A percentile compares a stretch with the other conserved stretches of the same genome.
These are phyloP conservation scores for Chirona hameri DNA, from an alignment of 2,888 invertebrate species.

Conservation along the genomic window DNA sequence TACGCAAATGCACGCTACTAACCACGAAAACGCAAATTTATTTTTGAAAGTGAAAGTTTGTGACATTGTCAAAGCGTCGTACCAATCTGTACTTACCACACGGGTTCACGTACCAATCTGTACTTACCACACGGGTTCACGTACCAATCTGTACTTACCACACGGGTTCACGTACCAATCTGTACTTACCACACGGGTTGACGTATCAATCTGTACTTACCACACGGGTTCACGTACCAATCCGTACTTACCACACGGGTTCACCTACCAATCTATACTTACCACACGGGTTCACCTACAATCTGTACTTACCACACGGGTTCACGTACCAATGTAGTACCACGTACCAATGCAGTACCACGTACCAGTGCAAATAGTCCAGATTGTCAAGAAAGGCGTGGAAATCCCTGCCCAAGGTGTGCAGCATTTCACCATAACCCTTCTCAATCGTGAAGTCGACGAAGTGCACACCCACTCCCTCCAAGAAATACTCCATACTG, in stretches of 20 bases:
- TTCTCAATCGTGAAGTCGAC: constrained; percentile 32
- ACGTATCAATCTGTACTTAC: neutral
- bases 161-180: neutral
- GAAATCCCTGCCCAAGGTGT: constrained; percentile 29
- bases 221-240: constrained; percentile 5
- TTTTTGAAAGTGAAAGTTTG: too few relatives aligned
- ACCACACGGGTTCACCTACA: constrained; percentile 25
- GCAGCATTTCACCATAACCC: constrained; percentile 34
- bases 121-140: neutral
- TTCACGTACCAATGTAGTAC: neutral
- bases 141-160: neutral
- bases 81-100: too few relatives aligned
- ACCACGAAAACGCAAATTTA: too few relatives aligned
- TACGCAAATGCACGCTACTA: too few relatives aligned
- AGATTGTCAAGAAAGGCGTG: constrained; percentile 33
- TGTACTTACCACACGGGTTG: neutral
- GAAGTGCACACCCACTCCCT: constrained; percentile 33
- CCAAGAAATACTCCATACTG: constrained; percentile 29
- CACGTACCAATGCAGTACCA: neutral
- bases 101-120: too few relatives aligned
- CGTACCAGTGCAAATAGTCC: constrained; percentile 35
- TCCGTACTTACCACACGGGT: neutral
- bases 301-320: neutral
- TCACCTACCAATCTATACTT: constrained; percentile 12
- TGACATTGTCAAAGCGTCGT: too few relatives aligned